A percentile compares a stretch with the other conserved stretches of the same genome.
These are phyloP conservation scores for Cataglyphis livida DNA, from an alignment of 2,888 invertebrate genomes.

Conservation along the genomic window DNA sequence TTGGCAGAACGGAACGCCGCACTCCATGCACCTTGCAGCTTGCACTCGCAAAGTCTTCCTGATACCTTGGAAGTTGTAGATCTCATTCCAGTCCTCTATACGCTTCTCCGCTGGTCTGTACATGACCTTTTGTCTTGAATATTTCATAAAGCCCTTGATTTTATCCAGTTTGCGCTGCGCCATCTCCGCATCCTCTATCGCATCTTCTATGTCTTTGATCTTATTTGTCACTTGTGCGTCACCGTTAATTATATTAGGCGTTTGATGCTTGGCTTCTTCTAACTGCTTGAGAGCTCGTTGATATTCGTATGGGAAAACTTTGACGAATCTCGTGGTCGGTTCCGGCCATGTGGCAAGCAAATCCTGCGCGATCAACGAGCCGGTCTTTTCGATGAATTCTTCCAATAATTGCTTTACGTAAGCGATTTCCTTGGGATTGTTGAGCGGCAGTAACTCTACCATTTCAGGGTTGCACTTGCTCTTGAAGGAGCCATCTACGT, in stretches of 20 bases:
- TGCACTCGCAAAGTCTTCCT: slow-evolving; percentile 95
- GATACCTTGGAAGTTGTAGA: slow-evolving; percentile 95
- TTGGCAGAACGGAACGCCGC: slow-evolving; percentile 99
- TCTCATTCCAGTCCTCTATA: slow-evolving; percentile 98
- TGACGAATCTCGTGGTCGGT: slow-evolving; percentile 93
- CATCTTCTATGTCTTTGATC: slow-evolving; percentile 95
- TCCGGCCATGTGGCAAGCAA: slow-evolving; percentile 93
- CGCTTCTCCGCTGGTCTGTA: slow-evolving; percentile 95
- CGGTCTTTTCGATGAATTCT: slow-evolving; percentile 96
- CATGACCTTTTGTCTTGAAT: slow-evolving; percentile 94
- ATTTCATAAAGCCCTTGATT: slow-evolving; percentile 97
- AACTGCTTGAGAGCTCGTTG: slow-evolving; percentile 94
- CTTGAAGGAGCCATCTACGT: slow-evolving; percentile 94
- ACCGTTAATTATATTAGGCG: slow-evolving; percentile 81
- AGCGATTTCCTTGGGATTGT: slow-evolving; percentile 91
- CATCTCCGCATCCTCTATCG: slow-evolving; percentile 91
- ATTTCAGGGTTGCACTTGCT: slow-evolving; percentile 97
- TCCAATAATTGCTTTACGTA: slow-evolving; percentile 91
- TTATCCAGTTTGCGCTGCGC: slow-evolving; percentile 94
- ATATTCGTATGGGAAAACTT: slow-evolving; percentile 99
- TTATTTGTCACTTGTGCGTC: slow-evolving; percentile 84
- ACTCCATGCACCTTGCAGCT: slow-evolving; percentile 99
- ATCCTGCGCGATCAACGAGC: slow-evolving; percentile 93
- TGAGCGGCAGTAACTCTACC: slow-evolving; percentile 96
- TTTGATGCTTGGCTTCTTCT: slow-evolving; percentile 84